Base-by-base conservation (phyloP, 2,888 invertebrate species). In the Thereva nobilitata region DNA sequence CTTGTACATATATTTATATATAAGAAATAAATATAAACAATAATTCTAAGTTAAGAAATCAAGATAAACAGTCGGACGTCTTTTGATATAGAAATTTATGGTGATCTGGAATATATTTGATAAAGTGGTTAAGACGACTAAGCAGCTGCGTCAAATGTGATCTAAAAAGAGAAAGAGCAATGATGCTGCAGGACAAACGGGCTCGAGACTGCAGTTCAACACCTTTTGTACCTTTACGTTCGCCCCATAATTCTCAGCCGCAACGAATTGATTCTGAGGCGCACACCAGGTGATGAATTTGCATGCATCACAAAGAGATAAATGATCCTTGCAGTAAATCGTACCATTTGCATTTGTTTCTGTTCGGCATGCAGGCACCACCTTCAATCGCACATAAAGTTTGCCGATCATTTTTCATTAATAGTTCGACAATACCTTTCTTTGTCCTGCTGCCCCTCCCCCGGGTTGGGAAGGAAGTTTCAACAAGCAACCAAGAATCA, bases 251-350 rank as follows among this genome's bases (percentile, higher is more conserved):
- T 53, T 53, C 53, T 38, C 38, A 40, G 38, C 52, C 37, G 23
- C 37, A 53, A 38, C 12, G 10, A n/a, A 23, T 38, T 40, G 49
- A 53, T 45, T 66, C 44, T 9, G 44, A 54, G 53, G 52, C 59
- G 23, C 23, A 53, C 57, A 47, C 66, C 66, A 66, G 66, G 66
- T 66, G 66, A 66, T 66, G 66, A 66, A 66, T 66, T 66, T 57
- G 66, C 66, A 59, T 66, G 66, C 59, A 59, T 66, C 59, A 66
- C 53, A 53, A 53, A 37, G 38, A 53, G 53, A 53, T 53, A 53
- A 53, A 53, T 53, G 53, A 9, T 38, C 40, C 3, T 9, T 40
- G 53, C 37, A 53, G 38, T 8, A 40, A 53, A 37, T 37, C 53
- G 53, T 38, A 53, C 10, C 10, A n/a, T 53, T 8, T 53, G 53